Evolutionary conservation across 2,113 vertebrate species (phyloP), one percentile per base, ranked within the genome.

Genomic region (Engraulis encrasicolus): DNA sequence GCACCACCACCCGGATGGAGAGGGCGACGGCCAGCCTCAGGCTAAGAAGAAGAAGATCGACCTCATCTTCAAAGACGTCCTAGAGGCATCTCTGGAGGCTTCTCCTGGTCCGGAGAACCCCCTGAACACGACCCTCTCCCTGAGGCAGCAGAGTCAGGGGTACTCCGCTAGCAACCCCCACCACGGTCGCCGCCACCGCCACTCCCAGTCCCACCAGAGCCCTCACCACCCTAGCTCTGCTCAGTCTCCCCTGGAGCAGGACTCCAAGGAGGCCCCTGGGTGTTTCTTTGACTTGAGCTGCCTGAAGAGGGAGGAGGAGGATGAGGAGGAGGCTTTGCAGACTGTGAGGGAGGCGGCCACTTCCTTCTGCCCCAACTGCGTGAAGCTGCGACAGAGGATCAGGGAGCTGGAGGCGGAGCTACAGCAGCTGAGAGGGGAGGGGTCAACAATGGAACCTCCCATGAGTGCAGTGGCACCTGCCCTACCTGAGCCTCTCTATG

Each of bases 1-100:
- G n/a, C n/a, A n/a, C n/a, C n/a, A 95, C 66, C 89, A 92, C 78
- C 93, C 89, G 81, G 96, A 98, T 0, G 98, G n/a, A n/a, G n/a
- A 98, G 80, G 93, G 92, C 4, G 97, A 98, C 2, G 61, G 87
- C 2, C 96, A 96, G 81, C 92, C 95, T 86, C 96, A 96, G 48
- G 89, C 96, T 82, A 98, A 99, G 93, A 99, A 96, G 91, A 99
- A 98, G 93, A 99, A 97, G 88, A 98, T 98, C 6, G 96, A 98
- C 89, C 95, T 98, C 82, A 97, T 98, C 87, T 99, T 98, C 93
- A 99, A 97, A 94, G 96, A 98, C 0, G 96, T 98, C 23, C 89
- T 98, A 49, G 96, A 98, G 86, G 97, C 97, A 4, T 98, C 97
- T 1, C 87, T 98, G 77, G 97, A 96, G 82, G 93, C 96, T 0